phyloP scores from a whole-genome alignment of 2,888 invertebrate genomes.

The Xestobium rufovillosum region DNA sequence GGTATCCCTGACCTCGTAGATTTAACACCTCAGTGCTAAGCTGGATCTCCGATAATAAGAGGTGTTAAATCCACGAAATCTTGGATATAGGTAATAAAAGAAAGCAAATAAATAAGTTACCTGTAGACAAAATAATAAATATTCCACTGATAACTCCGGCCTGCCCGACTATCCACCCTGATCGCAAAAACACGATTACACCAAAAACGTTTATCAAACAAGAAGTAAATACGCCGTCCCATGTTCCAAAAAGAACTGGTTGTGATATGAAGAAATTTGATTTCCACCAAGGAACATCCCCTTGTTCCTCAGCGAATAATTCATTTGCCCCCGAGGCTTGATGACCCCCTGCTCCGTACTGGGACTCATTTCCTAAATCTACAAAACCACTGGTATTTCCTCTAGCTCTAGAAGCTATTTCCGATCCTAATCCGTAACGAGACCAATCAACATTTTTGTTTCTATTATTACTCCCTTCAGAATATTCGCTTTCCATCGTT shows the following conservation, averaged over 20 bases:
- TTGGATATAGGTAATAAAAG: no score
- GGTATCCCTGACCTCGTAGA: no score
- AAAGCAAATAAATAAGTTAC: slow-evolving; percentile 42
- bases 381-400: slow-evolving; percentile 69
- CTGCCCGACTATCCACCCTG: slow-evolving; percentile 96
- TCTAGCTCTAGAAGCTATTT: slow-evolving; percentile 44
- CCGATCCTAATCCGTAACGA: slow-evolving; percentile 47
- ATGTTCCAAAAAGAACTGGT: slow-evolving; percentile 92
- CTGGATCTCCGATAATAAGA: no score
- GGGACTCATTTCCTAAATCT: slow-evolving; percentile 66
- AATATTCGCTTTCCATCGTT: slow-evolving; percentile 1
- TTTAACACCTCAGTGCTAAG: no score
- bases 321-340: slow-evolving; percentile 84
- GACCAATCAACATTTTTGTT: slow-evolving; percentile 48
- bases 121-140: slow-evolving; percentile 73
- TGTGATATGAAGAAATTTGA: slow-evolving; percentile 94
- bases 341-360: slow-evolving; percentile 73
- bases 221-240: slow-evolving; percentile 97
- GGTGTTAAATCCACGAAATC: no score
- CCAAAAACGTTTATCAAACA: slow-evolving; percentile 97
- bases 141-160: slow-evolving; percentile 76
- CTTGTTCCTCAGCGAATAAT: slow-evolving; percentile 86
- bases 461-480: slow-evolving; percentile 24
- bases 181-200: slow-evolving; percentile 91
- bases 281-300: slow-evolving; percentile 89